phyloP scores from a whole-genome alignment of 1,140 invertebrate genomes.

The Leucophenga varia region DNA sequence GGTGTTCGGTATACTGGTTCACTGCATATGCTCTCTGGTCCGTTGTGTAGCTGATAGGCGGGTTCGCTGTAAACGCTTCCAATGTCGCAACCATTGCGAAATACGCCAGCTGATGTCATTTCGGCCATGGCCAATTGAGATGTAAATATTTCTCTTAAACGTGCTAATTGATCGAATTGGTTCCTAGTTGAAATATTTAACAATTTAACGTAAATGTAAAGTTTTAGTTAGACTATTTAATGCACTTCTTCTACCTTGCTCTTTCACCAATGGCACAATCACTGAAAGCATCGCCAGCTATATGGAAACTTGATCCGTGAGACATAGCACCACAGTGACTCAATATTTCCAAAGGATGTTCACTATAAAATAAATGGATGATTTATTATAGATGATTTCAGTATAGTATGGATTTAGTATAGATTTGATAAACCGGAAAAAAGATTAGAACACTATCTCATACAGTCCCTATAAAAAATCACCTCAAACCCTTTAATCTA shows the following conservation, averaged over 20 bases:
- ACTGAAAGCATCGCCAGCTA: slow-evolving; percentile 66
- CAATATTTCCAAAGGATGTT: slow-evolving; percentile 82
- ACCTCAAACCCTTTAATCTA: too few relatives aligned
- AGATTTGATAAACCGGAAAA: too few relatives aligned
- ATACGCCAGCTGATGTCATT: slow-evolving; percentile 62
- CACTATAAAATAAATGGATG: slow-evolving; percentile 48
- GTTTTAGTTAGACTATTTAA: too few relatives aligned
- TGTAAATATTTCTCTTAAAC: slow-evolving; percentile 68
- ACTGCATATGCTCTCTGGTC: slow-evolving; percentile 68
- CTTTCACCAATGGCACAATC: slow-evolving; percentile 49
- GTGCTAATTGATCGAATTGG: slow-evolving; percentile 69
- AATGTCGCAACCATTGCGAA: slow-evolving; percentile 67
- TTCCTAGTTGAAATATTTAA: slow-evolving; percentile 52
- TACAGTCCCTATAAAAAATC: too few relatives aligned
- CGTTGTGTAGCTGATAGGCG: slow-evolving; percentile 71
- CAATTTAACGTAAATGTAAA: slow-evolving; percentile 54
- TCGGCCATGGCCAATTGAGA: slow-evolving; percentile 70
- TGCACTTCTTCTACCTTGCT: slow-evolving; percentile 40
- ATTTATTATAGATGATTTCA: too few relatives aligned
- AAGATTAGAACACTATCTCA: too few relatives aligned
- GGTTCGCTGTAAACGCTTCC: slow-evolving; percentile 81
- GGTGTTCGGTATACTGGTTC: slow-evolving; percentile 57
- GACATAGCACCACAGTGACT: slow-evolving; percentile 85
- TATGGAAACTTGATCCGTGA: slow-evolving; percentile 81
- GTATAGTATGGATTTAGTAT: too few relatives aligned